Conservation (phyloP, 2,797 vertebrate species). For the Ibycter americanus region DNA sequence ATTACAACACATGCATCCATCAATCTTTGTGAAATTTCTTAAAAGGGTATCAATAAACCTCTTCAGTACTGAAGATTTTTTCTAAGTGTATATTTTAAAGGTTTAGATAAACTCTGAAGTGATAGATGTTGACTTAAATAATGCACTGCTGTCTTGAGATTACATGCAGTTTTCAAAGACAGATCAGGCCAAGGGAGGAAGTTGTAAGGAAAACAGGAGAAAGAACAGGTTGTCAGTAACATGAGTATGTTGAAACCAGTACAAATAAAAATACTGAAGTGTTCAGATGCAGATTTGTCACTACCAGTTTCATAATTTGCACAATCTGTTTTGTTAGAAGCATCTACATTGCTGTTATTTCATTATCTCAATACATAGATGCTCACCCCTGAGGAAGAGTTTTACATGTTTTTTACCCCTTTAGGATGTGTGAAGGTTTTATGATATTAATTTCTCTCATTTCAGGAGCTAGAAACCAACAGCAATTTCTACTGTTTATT, state of each 20-base stretch:
- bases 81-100: not conserved
- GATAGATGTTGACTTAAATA: not conserved
- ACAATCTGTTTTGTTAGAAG: not conserved
- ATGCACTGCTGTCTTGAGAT: not conserved
- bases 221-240: not conserved
- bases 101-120: not conserved
- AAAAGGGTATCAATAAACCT: not conserved
- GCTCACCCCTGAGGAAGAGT: not conserved
- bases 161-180: not conserved
- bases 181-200: not conserved
- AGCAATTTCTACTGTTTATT: not conserved
- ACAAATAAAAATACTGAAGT: not conserved
- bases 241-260: not conserved
- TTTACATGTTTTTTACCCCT: not conserved
- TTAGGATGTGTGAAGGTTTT: not conserved
- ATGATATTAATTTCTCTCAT: not conserved
- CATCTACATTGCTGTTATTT: not conserved
- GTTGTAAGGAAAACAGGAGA: not conserved
- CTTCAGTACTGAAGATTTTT: not conserved
- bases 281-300: not conserved
- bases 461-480: not conserved
- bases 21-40: not conserved
- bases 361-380: not conserved
- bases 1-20: not conserved
- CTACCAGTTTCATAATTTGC: not conserved